These are phyloP conservation scores for Bimastos eiseni DNA, from an alignment of 2,888 invertebrate species.

Conservation along the genomic window DNA sequence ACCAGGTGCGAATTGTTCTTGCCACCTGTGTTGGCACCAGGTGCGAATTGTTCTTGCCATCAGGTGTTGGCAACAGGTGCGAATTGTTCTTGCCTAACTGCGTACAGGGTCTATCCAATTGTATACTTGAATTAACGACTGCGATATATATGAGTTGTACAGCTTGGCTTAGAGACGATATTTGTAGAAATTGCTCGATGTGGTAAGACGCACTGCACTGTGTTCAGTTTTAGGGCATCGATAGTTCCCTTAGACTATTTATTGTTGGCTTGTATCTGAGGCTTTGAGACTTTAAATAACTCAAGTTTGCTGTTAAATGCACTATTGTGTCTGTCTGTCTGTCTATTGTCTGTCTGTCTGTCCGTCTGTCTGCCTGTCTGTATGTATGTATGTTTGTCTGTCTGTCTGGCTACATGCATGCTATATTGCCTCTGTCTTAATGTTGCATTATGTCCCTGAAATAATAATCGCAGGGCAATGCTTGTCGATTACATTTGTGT, in stretches of 20 bases:
- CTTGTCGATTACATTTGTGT: background rate
- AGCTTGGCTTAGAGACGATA: background rate
- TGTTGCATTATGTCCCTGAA: background rate
- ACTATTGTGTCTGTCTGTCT: background rate
- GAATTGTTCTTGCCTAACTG: constrained; percentile 4
- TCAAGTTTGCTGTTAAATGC: background rate
- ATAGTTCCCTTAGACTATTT: background rate
- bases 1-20: background rate
- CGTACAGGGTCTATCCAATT: background rate
- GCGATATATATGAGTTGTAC: background rate
- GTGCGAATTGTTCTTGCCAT: background rate
- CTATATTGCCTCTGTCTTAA: background rate
- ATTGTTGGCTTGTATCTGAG: background rate
- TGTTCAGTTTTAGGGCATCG: too few species aligned
- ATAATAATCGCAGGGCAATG: background rate
- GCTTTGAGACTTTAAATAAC: background rate
- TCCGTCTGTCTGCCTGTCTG: too few species aligned
- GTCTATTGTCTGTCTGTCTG: too few species aligned
- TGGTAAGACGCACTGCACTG: too few species aligned
- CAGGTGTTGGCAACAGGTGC: background rate
- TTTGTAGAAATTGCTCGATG: background rate
- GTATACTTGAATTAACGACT: background rate
- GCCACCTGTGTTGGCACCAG: background rate
- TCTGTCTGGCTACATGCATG: background rate
- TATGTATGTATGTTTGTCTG: too few species aligned